phyloP scores from a whole-genome alignment of 1,140 invertebrate genomes.

The Macrocentrus cingulum region DNA sequence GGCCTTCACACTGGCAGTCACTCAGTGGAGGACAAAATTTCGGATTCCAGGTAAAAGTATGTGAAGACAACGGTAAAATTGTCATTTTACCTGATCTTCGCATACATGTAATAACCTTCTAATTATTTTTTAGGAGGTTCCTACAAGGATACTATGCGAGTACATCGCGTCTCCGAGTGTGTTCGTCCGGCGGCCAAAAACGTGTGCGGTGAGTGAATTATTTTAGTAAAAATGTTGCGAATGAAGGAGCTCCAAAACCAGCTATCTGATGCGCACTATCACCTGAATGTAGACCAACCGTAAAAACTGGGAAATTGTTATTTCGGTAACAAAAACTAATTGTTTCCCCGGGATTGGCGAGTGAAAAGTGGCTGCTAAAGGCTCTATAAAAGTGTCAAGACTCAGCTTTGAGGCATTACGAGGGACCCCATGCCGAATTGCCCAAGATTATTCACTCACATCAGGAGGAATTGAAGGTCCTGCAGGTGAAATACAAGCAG shows the following conservation, averaged over 20 bases:
- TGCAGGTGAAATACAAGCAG: conserved; percentile 70
- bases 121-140: too few relatives aligned
- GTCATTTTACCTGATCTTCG: too few relatives aligned
- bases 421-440: conserved; percentile 73
- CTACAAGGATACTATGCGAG: conserved; percentile 49
- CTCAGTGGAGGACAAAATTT: conserved; percentile 97
- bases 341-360: conserved; percentile 67
- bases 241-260: conserved; percentile 78
- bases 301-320: not conserved
- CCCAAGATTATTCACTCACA: conserved; percentile 72
- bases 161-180: conserved; percentile 45
- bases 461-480: conserved; percentile 72
- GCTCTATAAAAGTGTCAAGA: conserved; percentile 76
- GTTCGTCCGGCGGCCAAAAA: conserved; percentile 48
- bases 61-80: too few relatives aligned
- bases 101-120: too few relatives aligned
- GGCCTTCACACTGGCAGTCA: conserved; percentile 85
- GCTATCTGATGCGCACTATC: conserved; percentile 75
- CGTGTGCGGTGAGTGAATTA: conserved; percentile 67
- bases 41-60: too few relatives aligned
- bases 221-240: conserved; percentile 74
- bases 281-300: conserved; percentile 66
- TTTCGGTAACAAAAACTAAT: too few relatives aligned
- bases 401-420: conserved; percentile 71
- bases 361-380: conserved; percentile 73